Evolutionary conservation across 2,888 invertebrate species (phyloP).

Genomic region (Drosophila barbarae): DNA sequence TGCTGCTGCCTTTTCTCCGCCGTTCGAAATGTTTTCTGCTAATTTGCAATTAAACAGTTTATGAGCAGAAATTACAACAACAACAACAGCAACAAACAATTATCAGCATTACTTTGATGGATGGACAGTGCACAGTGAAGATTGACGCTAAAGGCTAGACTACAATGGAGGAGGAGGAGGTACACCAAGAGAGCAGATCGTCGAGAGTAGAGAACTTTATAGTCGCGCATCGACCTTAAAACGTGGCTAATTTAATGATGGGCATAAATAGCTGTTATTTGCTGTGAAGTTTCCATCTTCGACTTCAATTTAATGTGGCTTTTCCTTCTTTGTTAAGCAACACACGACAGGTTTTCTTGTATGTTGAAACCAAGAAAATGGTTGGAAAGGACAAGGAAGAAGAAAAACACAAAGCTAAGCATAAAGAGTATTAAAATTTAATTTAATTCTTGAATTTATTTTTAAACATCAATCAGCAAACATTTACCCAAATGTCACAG

Average conservation of each 20-base stretch:
- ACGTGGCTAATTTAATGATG: conserved; percentile 7
- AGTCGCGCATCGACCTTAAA: conserved; percentile 6
- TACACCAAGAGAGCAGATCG: neutral
- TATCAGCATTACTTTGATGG: conserved; percentile 40
- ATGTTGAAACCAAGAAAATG: neutral
- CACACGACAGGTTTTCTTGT: neutral
- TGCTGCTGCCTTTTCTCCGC: conserved; percentile 16
- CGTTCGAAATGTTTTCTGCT: conserved; percentile 42
- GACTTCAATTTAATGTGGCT: conserved; percentile 1
- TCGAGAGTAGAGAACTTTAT: conserved; percentile 1
- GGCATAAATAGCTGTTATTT: conserved; percentile 14
- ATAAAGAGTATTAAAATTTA: neutral
- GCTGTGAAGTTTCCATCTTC: neutral
- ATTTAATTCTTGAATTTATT: neutral
- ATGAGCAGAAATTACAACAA: conserved; percentile 69
- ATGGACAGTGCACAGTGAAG: conserved; percentile 12
- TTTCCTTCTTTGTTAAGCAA: neutral
- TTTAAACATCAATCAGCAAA: neutral
- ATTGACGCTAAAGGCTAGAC: conserved; percentile 5
- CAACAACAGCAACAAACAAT: conserved; percentile 34
- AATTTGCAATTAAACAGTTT: conserved; percentile 76
- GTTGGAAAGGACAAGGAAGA: neutral
- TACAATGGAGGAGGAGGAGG: no score
- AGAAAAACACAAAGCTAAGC: neutral
- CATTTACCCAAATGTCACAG: neutral